Evolutionary conservation across 2,888 invertebrate species (phyloP).

Genomic region (Asteroscopus sphinx): DNA sequence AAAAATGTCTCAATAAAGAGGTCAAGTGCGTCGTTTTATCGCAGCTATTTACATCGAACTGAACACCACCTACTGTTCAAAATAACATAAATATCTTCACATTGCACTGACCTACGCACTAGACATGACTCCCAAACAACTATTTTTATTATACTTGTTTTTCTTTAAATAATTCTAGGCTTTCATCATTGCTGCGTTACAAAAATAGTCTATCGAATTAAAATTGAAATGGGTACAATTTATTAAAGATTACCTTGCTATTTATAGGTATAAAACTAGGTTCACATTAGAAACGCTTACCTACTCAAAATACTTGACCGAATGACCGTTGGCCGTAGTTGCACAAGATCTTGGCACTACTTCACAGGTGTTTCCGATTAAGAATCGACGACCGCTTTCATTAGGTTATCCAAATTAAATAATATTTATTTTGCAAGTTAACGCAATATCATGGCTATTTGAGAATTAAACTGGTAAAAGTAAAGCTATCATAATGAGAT

Average conservation of each 20-base stretch:
- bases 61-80: conserved; percentile 61
- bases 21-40: conserved; percentile 78
- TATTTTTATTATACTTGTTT: conserved; percentile 46
- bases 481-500: conserved; percentile 27
- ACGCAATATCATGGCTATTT: conserved; percentile 21
- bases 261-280: background rate
- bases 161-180: background rate
- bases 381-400: conserved; percentile 36
- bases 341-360: conserved; percentile 53
- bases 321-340: conserved; percentile 48
- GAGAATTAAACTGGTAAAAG: conserved; percentile 44
- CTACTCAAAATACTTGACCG: conserved; percentile 45
- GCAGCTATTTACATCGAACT: conserved; percentile 66
- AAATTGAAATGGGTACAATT: too few relatives aligned
- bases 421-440: conserved; percentile 30
- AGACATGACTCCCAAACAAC: conserved; percentile 31
- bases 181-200: background rate
- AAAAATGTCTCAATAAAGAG: conserved; percentile 77
- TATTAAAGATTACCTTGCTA: background rate
- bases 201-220: background rate
- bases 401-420: conserved; percentile 44
- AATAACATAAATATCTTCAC: conserved; percentile 55
- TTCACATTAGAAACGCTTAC: conserved; percentile 11
- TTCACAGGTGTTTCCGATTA: conserved; percentile 42
- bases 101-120: conserved; percentile 74